These are phyloP conservation scores for Nothobranchius furzeri DNA, from an alignment of 2,113 vertebrate species.

Conservation along the genomic window DNA sequence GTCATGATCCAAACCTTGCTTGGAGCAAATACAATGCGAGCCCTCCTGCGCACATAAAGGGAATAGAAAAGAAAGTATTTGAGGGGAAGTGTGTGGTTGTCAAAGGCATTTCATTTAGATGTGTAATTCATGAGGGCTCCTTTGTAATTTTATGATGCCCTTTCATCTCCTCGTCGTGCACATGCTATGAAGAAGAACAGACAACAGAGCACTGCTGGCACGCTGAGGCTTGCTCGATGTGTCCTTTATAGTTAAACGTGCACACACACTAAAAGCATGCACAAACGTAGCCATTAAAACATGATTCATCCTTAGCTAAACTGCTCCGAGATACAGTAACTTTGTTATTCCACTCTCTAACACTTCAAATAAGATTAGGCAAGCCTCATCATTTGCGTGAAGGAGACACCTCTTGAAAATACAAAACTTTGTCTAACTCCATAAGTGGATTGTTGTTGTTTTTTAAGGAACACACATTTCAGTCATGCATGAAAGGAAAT, in stretches of 20 bases:
- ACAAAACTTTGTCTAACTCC: not conserved
- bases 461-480: constrained; percentile 55
- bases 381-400: not conserved
- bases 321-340: constrained; percentile 28
- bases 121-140: constrained; percentile 62
- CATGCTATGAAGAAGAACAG: constrained; percentile 48
- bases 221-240: constrained; percentile 55
- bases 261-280: constrained; percentile 18
- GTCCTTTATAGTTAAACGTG: constrained; percentile 46
- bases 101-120: constrained; percentile 53
- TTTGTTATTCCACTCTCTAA: not conserved
- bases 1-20: constrained; percentile 37
- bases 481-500: constrained; percentile 42
- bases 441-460: constrained; percentile 25
- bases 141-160: constrained; percentile 66
- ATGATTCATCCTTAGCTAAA: constrained; percentile 32
- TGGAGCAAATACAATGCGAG: constrained; percentile 14
- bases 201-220: constrained; percentile 48
- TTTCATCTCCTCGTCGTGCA: constrained; percentile 65
- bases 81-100: constrained; percentile 35
- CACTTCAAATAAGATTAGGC: not conserved
- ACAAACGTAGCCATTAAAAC: constrained; percentile 39
- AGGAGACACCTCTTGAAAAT: constrained; percentile 4
- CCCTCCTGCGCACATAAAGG: constrained; percentile 14
- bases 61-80: constrained; percentile 26